Base-by-base conservation (phyloP, 2,888 invertebrate genomes). In the Cryptophagus acutangulus region DNA sequence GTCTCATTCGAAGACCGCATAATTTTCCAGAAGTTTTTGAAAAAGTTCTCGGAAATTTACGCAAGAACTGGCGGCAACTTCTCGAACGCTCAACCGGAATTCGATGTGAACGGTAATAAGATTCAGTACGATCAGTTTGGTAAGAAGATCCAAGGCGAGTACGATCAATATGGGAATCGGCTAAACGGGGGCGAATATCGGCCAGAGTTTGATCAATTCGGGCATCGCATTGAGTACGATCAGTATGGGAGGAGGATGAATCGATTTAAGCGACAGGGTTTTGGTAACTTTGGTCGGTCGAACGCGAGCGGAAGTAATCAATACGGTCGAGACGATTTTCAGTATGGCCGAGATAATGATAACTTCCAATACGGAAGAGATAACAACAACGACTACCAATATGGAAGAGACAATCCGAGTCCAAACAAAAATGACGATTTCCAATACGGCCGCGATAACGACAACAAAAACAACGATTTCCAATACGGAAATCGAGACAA, bases 11-110 rank as follows among this genome's bases (percentile, higher is more conserved):
- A 77, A 9, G 71, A 74, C 29, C 73, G 85, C 31, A 69, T 65
- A 40, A 69, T 70, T 63, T 84, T 78, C 56, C 85, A 87, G 61
- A 75, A 73, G 43, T 78, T 84, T 51, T 64, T 87, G 1, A 71
- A 78, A 53, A 78, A 75, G 52, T 72, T 82, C 10, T 75, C 78
- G 1, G 71, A 78, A 45, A 57, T 78, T 1, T 83, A 82, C 17
- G 9, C 5, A 2, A 29, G 29, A 29, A 14, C 15, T n/a, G 31
- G 15, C 3, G 31, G n/a, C 2, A 31, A 31, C 12, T 8, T 8
- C 5, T 8, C 31, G 15, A n/a, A 6, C 3, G 12, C 15, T 15
- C 15, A 13, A 12, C 31, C 14, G 16, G 5, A 29, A 6, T 14
- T n/a, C 3, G 17, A 36, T 26, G 8, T 8, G 16, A n/a, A 8